Base-by-base conservation (phyloP, 2,113 vertebrate species). In the Isurus oxyrinchus region DNA sequence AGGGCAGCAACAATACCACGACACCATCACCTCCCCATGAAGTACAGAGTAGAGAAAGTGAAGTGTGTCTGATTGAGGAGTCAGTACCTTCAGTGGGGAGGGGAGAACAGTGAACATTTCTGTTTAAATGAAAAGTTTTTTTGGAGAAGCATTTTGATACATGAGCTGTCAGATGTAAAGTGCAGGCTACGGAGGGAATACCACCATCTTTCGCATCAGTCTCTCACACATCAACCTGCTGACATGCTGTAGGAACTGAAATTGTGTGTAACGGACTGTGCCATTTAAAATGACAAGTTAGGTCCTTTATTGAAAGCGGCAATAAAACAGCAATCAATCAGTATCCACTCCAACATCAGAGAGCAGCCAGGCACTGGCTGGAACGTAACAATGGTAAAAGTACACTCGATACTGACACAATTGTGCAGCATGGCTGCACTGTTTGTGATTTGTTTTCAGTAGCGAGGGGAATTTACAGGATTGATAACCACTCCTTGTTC, bases 321-420 rank as follows among this genome's bases (percentile, higher is more conserved):
- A 90, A 90, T 57, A 84, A 25, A 90, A 57, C 53, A 90, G 27
- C 27, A 61, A 93, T 93, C 55, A n/a, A n/a, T 93, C 88, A 93
- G 57, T 16, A 13, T n/a, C 31, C 31, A 57, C 14, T 93, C 88
- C 4, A 19, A n/a, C 23, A 61, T 59, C 31, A 61, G 57, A 55
- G 57, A 93, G 55, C 88, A 93, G 11, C 11, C 3, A 5, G 0
- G 27, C 13, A 31, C 7, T 13, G 25, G 27, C 49, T 55, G 86
- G 25, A n/a, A 35, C 10, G 4, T 59, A 57, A 2, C 31, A 91
- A 31, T 14, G 31, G 6, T 13, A 57, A 90, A 88, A 10, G 7
- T 23, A 88, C 23, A 8, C 16, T 44, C 40, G 8, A 19, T 16
- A 61, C 55, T 14, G 27, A 91, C 27, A 61, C 88, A 3, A 49